Percentiles rank a stretch among this genome's conserved stretches.
phyloP scores from a whole-genome alignment of 2,113 vertebrate species.

The Pantherophis guttatus region DNA sequence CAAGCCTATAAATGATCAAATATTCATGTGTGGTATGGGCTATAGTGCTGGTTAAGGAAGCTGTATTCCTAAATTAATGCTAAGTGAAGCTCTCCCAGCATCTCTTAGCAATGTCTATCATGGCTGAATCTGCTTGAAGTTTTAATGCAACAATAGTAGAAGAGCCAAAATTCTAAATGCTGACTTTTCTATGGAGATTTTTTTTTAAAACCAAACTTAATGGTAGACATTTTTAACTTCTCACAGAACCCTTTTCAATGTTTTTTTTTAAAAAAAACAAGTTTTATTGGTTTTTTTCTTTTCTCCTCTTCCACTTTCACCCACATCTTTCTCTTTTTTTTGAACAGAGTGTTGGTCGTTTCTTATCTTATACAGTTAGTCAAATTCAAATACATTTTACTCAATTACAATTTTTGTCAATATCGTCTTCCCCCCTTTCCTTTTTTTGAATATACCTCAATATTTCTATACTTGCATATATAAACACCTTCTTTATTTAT shows the following conservation, averaged over 20 bases:
- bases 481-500: too few species aligned
- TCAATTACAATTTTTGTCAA: too few species aligned
- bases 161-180: neutral
- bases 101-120: neutral
- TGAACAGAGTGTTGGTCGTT: too few species aligned
- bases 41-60: neutral
- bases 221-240: neutral
- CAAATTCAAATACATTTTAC: too few species aligned
- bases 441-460: too few species aligned
- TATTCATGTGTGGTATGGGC: neutral
- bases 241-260: neutral
- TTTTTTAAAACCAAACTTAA: neutral
- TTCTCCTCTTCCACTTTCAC: too few species aligned
- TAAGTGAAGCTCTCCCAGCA: neutral
- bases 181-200: neutral
- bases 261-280: too few species aligned
- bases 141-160: neutral
- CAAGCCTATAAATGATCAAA: neutral
- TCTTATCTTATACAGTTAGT: too few species aligned
- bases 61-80: neutral
- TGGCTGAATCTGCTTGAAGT: neutral
- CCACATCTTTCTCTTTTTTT: too few species aligned
- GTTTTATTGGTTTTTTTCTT: too few species aligned
- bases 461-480: too few species aligned
- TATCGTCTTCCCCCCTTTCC: too few species aligned